These are phyloP conservation scores for Furcifer pardalis DNA, from an alignment of 2,797 vertebrate species.

Conservation along the genomic window DNA sequence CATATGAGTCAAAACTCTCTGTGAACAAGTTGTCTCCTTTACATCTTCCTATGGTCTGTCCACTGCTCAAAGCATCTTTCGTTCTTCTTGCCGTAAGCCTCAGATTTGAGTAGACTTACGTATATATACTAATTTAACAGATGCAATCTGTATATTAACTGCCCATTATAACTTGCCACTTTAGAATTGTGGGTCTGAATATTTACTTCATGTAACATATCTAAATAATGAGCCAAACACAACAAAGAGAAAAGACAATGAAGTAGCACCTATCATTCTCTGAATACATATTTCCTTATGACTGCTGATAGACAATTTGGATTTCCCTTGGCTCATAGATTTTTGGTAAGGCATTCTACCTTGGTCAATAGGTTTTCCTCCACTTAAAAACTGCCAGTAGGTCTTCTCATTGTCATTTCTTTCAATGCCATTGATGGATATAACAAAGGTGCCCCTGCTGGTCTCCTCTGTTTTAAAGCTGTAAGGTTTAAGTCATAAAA, in stretches of 20 bases:
- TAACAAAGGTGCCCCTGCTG: constrained; percentile 63
- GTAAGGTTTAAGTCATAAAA: neutral
- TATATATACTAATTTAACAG: neutral
- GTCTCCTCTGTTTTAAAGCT: constrained; percentile 70
- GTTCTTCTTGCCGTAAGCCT: neutral
- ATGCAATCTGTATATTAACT: neutral
- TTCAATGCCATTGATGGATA: constrained; percentile 65
- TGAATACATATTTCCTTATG: neutral
- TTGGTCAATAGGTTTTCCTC: constrained; percentile 45
- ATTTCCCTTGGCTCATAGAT: accelerated
- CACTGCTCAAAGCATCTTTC: neutral
- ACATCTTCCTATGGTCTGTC: neutral
- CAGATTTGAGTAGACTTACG: too few species aligned
- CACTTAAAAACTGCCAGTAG: constrained; percentile 73
- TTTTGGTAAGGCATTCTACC: constrained; percentile 46
- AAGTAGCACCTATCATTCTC: neutral
- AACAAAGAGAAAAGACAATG: neutral
- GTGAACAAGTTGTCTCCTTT: neutral
- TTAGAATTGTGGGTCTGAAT: neutral
- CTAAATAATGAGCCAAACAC: neutral
- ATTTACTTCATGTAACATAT: neutral
- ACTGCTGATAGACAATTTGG: accelerated
- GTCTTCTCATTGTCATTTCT: constrained; percentile 61
- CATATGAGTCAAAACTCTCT: neutral
- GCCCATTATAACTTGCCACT: neutral